Conservation (phyloP, 2,113 vertebrate species). For the Phalacrocorax pelagicus region DNA sequence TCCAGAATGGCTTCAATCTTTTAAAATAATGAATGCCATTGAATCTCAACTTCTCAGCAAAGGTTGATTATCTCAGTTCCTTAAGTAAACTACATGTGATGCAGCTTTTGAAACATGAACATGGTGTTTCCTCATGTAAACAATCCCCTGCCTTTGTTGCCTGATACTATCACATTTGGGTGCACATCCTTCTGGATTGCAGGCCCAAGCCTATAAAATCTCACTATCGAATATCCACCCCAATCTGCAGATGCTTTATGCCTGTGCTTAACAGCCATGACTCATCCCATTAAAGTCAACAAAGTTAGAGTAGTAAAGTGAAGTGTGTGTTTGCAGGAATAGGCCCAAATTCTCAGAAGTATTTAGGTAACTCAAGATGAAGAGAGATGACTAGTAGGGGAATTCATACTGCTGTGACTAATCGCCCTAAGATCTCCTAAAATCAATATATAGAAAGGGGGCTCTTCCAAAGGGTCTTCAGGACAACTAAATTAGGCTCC, state of each 20-base stretch:
- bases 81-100: constrained; percentile 55
- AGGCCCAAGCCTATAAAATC: constrained; percentile 45
- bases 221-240: constrained; percentile 44
- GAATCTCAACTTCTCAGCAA: constrained; percentile 42
- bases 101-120: constrained; percentile 53
- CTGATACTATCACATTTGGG: constrained; percentile 36
- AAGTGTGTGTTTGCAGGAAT: constrained; percentile 41
- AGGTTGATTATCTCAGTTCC: constrained; percentile 59
- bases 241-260: constrained; percentile 58
- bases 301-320: constrained; percentile 65
- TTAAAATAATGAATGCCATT: constrained; percentile 50
- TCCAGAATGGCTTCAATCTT: constrained; percentile 28
- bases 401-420: constrained; percentile 56
- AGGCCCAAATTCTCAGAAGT: constrained; percentile 29
- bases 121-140: constrained; percentile 48
- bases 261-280: constrained; percentile 56
- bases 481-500: constrained; percentile 13
- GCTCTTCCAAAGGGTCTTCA: background rate
- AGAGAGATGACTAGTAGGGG: constrained; percentile 27
- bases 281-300: constrained; percentile 61
- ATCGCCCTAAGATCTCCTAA: constrained; percentile 38
- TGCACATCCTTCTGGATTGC: background rate
- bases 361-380: constrained; percentile 56
- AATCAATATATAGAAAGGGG: background rate
- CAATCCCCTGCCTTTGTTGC: constrained; percentile 53